Evolutionary conservation across 2,113 vertebrate genomes (phyloP), one percentile per base, ranked within the genome.

Genomic region (Sula dactylatra): DNA sequence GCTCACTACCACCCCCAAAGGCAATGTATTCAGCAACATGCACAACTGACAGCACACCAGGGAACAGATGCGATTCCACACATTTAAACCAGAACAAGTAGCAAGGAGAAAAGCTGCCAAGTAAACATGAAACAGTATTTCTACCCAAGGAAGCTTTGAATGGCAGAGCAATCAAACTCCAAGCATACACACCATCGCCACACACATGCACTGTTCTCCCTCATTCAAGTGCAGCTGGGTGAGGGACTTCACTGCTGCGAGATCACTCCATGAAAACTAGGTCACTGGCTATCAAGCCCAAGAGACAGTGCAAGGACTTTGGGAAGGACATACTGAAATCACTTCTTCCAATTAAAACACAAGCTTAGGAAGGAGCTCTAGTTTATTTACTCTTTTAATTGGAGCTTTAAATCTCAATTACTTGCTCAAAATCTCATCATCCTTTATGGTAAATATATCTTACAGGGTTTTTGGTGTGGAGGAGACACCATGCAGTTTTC

Each of bases 321-420:
- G 29, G 52, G 54, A 95, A 90, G 70, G 61, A 85, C 74, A 18
- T 65, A 90, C 61, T 76, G 73, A 95, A 93, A 96, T 67, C 47
- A 72, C 44, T 36, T 52, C n/a, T 88, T 64, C 58, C 34, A 85
- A 86, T 94, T 85, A 93, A 92, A 93, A 92, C 10, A 69, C 6
- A 47, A 59, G 74, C 56, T 80, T 55, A 90, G 62, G 58, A 85
- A 92, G 34, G 40, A 88, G 62, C 54, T 95, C n/a, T 49, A 52
- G 34, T 69, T 93, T 80, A 92, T 82, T 88, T 52, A 21, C 16
- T 92, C 13, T 88, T 79, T 55, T 79, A 94, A 94, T n/a, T 59
- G 34, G 81, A 91, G 87, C 16, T 93, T 96, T 82, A 91, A 47
- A 87, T 76, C 83, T 93, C 69, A 89, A 66, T 91, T 93, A 78